Evolutionary conservation across 1,140 invertebrate species (phyloP).

Genomic region (Drusus annulatus): DNA sequence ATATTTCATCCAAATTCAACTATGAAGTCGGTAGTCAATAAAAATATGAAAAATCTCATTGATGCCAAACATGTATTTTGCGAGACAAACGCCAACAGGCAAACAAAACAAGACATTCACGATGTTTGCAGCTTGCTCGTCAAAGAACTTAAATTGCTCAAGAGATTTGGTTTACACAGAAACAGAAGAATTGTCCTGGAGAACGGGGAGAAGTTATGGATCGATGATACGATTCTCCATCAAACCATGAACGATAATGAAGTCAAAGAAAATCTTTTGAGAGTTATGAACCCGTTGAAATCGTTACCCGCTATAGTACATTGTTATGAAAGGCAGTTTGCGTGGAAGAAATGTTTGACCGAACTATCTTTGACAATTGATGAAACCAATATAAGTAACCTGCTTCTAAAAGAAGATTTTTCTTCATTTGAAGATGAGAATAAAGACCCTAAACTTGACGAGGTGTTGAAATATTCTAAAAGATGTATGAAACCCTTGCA

Average conservation of each 20-base stretch:
- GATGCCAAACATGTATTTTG: constrained; percentile 30
- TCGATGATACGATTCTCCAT: constrained; percentile 23
- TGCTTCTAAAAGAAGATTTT: background rate
- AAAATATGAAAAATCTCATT: constrained; percentile 17
- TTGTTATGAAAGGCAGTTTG: background rate
- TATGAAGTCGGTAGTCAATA: constrained; percentile 5
- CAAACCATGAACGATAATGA: background rate
- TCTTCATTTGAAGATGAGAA: background rate
- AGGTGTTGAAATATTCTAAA: constrained; percentile 28
- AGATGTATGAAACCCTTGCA: constrained; percentile 24
- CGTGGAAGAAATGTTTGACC: constrained; percentile 20
- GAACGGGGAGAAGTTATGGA: constrained; percentile 36
- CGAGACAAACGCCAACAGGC: constrained; percentile 22
- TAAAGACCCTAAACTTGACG: constrained; percentile 9
- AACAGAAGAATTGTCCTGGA: constrained; percentile 40
- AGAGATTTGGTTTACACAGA: constrained; percentile 13
- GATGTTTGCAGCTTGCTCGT: constrained; percentile 16
- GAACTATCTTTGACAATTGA: background rate
- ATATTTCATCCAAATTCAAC: constrained; percentile 30
- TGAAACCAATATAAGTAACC: background rate
- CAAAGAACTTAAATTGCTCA: constrained; percentile 22
- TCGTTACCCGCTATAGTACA: constrained; percentile 3
- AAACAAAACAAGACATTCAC: constrained; percentile 31
- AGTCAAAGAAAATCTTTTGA: constrained; percentile 20
- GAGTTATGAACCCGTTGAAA: constrained; percentile 18